phyloP scores from a whole-genome alignment of 2,797 vertebrate species.

The Sciurus carolinensis region DNA sequence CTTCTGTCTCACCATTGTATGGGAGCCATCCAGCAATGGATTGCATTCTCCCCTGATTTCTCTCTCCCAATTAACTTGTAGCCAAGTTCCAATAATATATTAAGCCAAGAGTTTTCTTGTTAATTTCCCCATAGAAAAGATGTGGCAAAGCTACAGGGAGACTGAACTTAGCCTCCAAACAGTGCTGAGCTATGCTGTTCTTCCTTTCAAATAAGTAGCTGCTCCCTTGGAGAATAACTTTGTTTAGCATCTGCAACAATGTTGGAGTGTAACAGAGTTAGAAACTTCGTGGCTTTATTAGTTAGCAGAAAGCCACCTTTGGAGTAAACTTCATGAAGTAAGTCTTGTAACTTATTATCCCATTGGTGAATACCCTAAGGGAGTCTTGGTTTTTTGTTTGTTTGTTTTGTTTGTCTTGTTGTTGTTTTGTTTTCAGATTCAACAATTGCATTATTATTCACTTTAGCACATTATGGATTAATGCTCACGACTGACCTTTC shows the following conservation, averaged over 20 bases:
- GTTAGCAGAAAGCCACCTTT: slow-evolving; percentile 28
- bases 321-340: not conserved
- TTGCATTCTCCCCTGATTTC: slow-evolving; percentile 56
- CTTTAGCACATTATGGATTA: not conserved
- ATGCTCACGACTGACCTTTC: not conserved
- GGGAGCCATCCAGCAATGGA: not conserved
- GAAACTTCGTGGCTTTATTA: slow-evolving; percentile 47
- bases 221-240: slow-evolving; percentile 77
- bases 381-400: not conserved
- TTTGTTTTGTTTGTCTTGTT: too few species aligned
- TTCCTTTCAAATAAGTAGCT: slow-evolving; percentile 70
- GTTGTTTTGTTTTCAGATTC: not conserved
- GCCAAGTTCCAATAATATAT: slow-evolving; percentile 75
- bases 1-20: not conserved
- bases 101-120: slow-evolving; percentile 78
- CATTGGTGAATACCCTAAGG: not conserved
- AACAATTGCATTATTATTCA: not conserved
- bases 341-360: slow-evolving; percentile 11
- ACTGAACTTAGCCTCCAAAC: slow-evolving; percentile 41
- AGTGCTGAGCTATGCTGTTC: slow-evolving; percentile 78
- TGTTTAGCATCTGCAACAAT: slow-evolving; percentile 73
- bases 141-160: slow-evolving; percentile 69
- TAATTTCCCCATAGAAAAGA: slow-evolving; percentile 85
- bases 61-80: slow-evolving; percentile 79
- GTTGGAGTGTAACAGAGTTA: not conserved